Evolutionary conservation across 2,797 vertebrate genomes (phyloP), one percentile per base, ranked within the genome.

Genomic region (Nyctalus aviator): DNA sequence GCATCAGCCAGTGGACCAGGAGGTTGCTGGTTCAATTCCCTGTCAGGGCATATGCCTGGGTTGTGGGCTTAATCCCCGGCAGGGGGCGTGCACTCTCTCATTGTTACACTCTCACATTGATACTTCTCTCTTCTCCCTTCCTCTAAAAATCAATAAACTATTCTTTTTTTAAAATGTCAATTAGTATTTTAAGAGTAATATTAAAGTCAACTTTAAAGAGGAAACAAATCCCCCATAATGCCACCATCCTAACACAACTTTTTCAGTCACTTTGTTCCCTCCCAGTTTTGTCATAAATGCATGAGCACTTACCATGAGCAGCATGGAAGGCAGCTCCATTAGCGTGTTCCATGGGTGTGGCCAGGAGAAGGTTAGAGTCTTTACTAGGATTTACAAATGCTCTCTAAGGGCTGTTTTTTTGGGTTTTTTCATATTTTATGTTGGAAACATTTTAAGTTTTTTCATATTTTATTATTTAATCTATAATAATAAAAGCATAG

Each of bases 131-230:
- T 62, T 62, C 57, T 62, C 57, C 25, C 57, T 59, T 59, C 57
- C 57, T 62, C 57, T 62, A 62, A 62, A 62, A 62, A 62, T 27
- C 25, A 62, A 13, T 62, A 62, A 62, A 30, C 57, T 62, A 62
- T 30, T 62, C 57, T 62, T 30, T 62, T 62, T 12, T 62, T 6
- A 1, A 13, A 53, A 50, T 25, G 27, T 21, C 83, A 66, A 23
- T 48, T 41, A 86, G 15, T 64, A 71, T 50, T 57, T 71, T 86
- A 81, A 86, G 20, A 46, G 41, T 75, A 92, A 73, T 57, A 48
- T 48, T 89, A 84, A 76, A 90, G 55, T 66, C 88, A 92, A 48
- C 69, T 91, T 90, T 68, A 90, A 85, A 85, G 75, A 89, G 13
- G 21, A 72, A 69, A 66, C 41, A 32, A 82, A 78, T 37, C 11